Percentiles rank a stretch among this genome's conserved stretches.
Conservation (phyloP, 2,888 invertebrate genomes). For the Agrypnus murinus region DNA sequence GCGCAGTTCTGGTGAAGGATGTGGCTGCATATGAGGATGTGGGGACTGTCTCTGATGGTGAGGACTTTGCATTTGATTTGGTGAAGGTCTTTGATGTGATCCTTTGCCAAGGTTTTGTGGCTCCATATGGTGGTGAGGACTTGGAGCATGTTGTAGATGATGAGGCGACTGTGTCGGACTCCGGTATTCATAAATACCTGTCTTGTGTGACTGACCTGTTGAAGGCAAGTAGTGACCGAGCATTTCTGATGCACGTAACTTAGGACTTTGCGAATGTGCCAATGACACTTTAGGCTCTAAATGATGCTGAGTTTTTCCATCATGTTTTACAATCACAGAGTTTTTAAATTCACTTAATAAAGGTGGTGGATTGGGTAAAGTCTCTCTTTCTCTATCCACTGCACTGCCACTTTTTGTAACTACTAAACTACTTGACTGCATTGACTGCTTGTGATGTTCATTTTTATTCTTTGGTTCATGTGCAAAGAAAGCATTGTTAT, state of each 20-base stretch:
- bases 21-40: slow-evolving; percentile 69
- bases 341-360: slow-evolving; percentile 81
- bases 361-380: slow-evolving; percentile 80
- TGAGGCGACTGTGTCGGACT: slow-evolving; percentile 72
- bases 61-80: slow-evolving; percentile 70
- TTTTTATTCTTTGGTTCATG: slow-evolving; percentile 79
- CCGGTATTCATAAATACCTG: slow-evolving; percentile 67
- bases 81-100: slow-evolving; percentile 61
- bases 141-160: slow-evolving; percentile 67
- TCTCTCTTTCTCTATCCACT: slow-evolving; percentile 64
- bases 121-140: slow-evolving; percentile 66
- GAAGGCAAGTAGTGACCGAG: slow-evolving; percentile 75
- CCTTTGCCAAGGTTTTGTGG: slow-evolving; percentile 65
- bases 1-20: slow-evolving; percentile 67
- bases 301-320: slow-evolving; percentile 77
- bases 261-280: slow-evolving; percentile 76
- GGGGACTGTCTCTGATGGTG: slow-evolving; percentile 72
- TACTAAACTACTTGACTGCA: slow-evolving; percentile 63
- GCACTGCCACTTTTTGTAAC: slow-evolving; percentile 68
- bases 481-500: slow-evolving; percentile 65
- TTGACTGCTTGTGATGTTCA: slow-evolving; percentile 69
- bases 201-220: slow-evolving; percentile 69
- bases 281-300: slow-evolving; percentile 73
- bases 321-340: slow-evolving; percentile 87
- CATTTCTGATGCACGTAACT: slow-evolving; percentile 74